Conservation (phyloP, 2,113 vertebrate species). For the Pseudopodoces humilis region DNA sequence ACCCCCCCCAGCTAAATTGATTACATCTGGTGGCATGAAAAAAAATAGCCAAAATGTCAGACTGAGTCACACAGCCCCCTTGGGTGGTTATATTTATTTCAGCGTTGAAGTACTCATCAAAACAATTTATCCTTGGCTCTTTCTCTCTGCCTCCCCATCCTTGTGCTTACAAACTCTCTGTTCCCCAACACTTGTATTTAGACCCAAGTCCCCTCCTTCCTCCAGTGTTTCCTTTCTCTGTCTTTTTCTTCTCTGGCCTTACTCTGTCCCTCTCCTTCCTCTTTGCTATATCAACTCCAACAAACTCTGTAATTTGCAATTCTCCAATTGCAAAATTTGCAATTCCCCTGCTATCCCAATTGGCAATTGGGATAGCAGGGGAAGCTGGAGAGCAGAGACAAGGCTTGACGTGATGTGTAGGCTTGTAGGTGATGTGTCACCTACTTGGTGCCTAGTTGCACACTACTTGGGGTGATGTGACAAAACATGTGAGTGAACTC, state of each 20-base stretch:
- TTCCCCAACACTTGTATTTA: neutral
- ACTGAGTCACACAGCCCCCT: conserved; percentile 68
- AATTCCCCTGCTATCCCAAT: too few species aligned
- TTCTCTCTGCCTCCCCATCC: conserved; percentile 27
- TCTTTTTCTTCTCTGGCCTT: neutral
- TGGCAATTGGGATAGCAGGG: neutral
- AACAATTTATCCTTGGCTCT: conserved; percentile 65
- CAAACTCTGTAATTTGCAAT: neutral
- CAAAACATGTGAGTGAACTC: neutral
- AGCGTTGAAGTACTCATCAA: conserved; percentile 57
- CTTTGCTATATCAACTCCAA: neutral
- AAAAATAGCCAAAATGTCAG: conserved; percentile 61
- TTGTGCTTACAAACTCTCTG: conserved; percentile 1
- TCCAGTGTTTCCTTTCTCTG: neutral
- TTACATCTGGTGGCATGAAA: conserved; percentile 64
- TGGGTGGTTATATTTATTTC: conserved; percentile 68
- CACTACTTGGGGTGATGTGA: neutral
- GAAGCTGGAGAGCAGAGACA: neutral
- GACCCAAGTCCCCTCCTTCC: neutral
- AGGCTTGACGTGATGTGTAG: neutral
- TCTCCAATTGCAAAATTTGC: rapidly evolving
- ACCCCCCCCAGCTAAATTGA: conserved; percentile 35
- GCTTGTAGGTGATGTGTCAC: neutral
- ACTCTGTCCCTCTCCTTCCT: neutral
- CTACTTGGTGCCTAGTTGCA: neutral